Conservation (phyloP, 1,140 invertebrate species). For the Brachionus manjavacas region DNA sequence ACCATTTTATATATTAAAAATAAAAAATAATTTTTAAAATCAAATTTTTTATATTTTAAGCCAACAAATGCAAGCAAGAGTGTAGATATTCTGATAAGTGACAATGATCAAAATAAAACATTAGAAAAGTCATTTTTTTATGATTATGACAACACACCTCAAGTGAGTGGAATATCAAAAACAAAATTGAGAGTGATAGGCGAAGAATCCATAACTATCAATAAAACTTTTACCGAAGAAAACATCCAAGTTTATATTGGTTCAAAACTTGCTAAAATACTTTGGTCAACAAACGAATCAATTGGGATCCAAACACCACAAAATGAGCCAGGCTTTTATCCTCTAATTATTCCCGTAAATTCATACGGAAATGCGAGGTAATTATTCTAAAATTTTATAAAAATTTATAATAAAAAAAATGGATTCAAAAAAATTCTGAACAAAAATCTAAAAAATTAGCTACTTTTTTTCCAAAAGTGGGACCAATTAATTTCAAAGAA, state of each 20-base stretch:
- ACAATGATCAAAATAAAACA: slow-evolving; percentile 21
- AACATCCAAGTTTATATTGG: slow-evolving; percentile 41
- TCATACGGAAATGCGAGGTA: slow-evolving; percentile 21
- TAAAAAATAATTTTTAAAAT: neutral
- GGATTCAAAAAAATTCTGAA: too few species aligned
- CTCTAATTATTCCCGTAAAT: neutral
- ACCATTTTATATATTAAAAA: neutral
- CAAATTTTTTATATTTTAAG: neutral
- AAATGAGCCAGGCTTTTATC: slow-evolving; percentile 44
- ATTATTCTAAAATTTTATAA: neutral
- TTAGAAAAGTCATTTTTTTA: slow-evolving; percentile 44
- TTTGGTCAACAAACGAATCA: slow-evolving; percentile 30
- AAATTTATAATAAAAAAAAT: too few species aligned
- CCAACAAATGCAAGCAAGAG: neutral
- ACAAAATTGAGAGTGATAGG: slow-evolving; percentile 32
- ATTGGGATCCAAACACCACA: slow-evolving; percentile 44
- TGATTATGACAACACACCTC: neutral
- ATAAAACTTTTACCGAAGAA: slow-evolving; percentile 44
- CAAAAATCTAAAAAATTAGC: too few species aligned
- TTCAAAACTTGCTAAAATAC: slow-evolving; percentile 35
- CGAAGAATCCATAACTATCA: slow-evolving; percentile 45
- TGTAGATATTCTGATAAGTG: slow-evolving; percentile 41
- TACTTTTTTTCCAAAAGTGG: too few species aligned
- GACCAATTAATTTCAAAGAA: too few species aligned
- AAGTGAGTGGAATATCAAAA: neutral